A percentile compares a stretch with the other conserved stretches of the same genome.
Conservation (phyloP, 2,888 invertebrate species). For the Hermodice carunculata region DNA sequence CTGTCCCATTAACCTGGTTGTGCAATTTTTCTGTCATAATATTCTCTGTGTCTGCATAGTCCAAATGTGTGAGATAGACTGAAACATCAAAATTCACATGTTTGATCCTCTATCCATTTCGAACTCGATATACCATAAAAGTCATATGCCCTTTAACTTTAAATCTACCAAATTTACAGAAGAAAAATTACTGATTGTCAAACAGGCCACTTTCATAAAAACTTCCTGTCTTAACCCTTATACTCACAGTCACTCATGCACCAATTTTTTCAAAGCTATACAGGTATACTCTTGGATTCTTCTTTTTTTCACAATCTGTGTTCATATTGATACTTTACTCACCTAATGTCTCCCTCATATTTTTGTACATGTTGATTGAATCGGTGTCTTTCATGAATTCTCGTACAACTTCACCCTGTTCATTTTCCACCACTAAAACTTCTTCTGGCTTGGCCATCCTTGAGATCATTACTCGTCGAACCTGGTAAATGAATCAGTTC, state of each 20-base stretch:
- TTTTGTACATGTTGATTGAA: slow-evolving; percentile 98
- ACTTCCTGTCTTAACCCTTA: too few species aligned
- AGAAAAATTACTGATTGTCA: too few species aligned
- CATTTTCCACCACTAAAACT: slow-evolving; percentile 99
- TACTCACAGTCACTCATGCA: too few species aligned
- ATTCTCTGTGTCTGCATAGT: slow-evolving; percentile 96
- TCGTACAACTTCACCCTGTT: slow-evolving; percentile 98
- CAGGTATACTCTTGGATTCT: too few species aligned
- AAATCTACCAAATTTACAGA: too few species aligned
- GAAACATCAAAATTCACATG: slow-evolving; percentile 38
- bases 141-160: too few species aligned
- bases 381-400: slow-evolving; percentile 99
- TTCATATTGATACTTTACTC: slow-evolving; percentile 15
- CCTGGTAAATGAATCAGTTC: slow-evolving; percentile 69
- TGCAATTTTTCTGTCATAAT: slow-evolving; percentile 99
- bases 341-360: slow-evolving; percentile 87
- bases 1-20: slow-evolving; percentile 97
- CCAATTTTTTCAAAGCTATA: too few species aligned
- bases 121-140: too few species aligned
- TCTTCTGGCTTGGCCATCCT: slow-evolving; percentile 99
- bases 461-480: slow-evolving; percentile 97
- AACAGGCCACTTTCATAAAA: too few species aligned
- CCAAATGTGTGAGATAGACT: slow-evolving; percentile 98
- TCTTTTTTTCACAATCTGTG: neutral
- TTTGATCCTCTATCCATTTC: too few species aligned